Base-by-base conservation (phyloP, 53 echinoderm and acorn worm species). In the Patiria pectinifera region DNA sequence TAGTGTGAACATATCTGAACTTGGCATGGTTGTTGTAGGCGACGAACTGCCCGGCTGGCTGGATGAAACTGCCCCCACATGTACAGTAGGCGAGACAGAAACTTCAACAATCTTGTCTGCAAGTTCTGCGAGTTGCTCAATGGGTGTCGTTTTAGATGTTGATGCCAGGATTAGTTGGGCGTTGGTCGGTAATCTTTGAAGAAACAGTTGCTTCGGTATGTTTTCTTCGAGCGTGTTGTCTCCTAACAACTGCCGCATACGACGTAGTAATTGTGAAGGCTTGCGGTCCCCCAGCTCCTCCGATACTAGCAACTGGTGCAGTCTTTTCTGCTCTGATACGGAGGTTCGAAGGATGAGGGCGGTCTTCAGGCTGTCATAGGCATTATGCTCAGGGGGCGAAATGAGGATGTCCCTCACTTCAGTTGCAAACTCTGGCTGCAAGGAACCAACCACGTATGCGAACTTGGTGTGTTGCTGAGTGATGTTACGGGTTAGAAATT, bases 261-360 rank as follows among this genome's bases (percentile, higher is more conserved):
- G 35, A 35, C 35, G 35, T 35, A 35, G 35, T 35, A 35, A 82
- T 59, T 90, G 83, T 13, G 93, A 82, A 10, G 93, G 93, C 48
- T 83, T 93, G 21, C 93, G 87, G 48, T 90, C 89, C 4, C 93
- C 93, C 61, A 90, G 9, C 53, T 83, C 90, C 46, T 89, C 89
- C 23, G 35, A 35, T 35, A 35, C 1, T 35, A 35, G 35, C 35
- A 35, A 35, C 35, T 35, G 35, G 35, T 35, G 72, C 6, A 72
- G 72, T 72, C 72, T 18, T 4, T 25, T 35, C 69, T 92, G 93
- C 71, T 86, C 93, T 1, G 93, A 92, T 9, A 19, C 81, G 0
- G 80, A 19, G 43, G 82, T 87, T 11, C 86, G 80, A 6, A 0
- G 0, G 60, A 92, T 87, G 2, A 92, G 59, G 12, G 78, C 71